These are phyloP conservation scores for Hetaerina americana DNA, from an alignment of 1,140 invertebrate genomes.

Conservation along the genomic window DNA sequence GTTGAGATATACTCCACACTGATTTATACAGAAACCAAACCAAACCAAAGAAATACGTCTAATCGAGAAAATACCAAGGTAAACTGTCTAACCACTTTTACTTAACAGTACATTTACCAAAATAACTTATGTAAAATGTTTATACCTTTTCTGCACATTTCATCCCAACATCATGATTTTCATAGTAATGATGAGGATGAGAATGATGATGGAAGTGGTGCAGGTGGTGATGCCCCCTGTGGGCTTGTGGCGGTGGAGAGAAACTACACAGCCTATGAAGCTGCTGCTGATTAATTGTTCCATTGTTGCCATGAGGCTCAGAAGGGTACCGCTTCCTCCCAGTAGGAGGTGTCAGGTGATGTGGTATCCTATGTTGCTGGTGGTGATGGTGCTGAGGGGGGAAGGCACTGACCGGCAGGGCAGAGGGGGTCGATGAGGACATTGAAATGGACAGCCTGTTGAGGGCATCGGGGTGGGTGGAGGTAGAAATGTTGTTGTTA, in stretches of 20 bases:
- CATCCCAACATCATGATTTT: neutral
- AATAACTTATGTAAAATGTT: too few species aligned
- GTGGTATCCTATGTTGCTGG: neutral
- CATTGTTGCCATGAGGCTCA: neutral
- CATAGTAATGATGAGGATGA: neutral
- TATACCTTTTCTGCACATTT: neutral
- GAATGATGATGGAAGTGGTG: neutral
- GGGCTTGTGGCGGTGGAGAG: neutral
- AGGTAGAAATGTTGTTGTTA: neutral
- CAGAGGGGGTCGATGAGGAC: neutral
- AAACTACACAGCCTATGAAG: neutral
- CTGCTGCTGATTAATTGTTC: neutral
- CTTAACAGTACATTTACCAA: too few species aligned
- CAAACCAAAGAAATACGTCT: too few species aligned
- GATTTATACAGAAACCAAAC: too few species aligned
- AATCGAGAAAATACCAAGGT: too few species aligned
- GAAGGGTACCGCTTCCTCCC: constrained; percentile 1
- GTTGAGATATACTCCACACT: too few species aligned
- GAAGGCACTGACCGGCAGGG: neutral
- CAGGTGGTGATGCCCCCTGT: neutral
- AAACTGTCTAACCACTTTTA: too few species aligned
- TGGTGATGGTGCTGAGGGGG: neutral
- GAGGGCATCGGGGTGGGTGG: neutral
- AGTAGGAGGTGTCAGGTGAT: neutral
- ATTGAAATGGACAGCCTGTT: neutral